Evolutionary conservation across 2,888 invertebrate species (phyloP).

Genomic region (Drosophila greeni): DNA sequence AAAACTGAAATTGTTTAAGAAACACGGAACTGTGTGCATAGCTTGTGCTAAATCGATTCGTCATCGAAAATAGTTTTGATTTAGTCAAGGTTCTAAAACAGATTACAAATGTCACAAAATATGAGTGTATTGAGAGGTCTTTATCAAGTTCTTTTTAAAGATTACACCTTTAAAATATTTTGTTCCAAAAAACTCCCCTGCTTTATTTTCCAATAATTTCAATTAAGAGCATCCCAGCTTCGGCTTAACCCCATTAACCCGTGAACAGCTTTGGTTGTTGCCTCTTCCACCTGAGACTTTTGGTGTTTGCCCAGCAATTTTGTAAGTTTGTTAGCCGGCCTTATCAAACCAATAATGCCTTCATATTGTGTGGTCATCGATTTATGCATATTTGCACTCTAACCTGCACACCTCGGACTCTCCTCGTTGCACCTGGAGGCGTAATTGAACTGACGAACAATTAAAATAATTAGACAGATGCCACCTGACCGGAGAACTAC

Average conservation of each 20-base stretch:
- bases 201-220: not conserved
- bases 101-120: not conserved
- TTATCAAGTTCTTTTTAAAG: too few relatives aligned
- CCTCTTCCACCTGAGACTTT: conserved; percentile 13
- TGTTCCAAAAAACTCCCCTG: not conserved
- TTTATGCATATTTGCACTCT: conserved; percentile 20
- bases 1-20: not conserved
- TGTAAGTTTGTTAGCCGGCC: conserved; percentile 18
- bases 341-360: conserved; percentile 7
- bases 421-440: not conserved
- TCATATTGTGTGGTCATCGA: not conserved
- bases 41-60: not conserved
- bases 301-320: conserved; percentile 33
- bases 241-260: conserved; percentile 14
- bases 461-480: conserved; percentile 24
- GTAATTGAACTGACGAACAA: not conserved
- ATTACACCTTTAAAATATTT: not conserved
- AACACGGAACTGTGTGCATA: not conserved
- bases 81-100: not conserved
- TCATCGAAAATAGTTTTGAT: not conserved
- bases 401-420: not conserved
- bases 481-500: not conserved
- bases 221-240: not conserved
- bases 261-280: conserved; percentile 17
- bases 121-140: too few relatives aligned